These are phyloP conservation scores for Acleris sparsana DNA, from an alignment of 2,888 invertebrate genomes.

Conservation along the genomic window DNA sequence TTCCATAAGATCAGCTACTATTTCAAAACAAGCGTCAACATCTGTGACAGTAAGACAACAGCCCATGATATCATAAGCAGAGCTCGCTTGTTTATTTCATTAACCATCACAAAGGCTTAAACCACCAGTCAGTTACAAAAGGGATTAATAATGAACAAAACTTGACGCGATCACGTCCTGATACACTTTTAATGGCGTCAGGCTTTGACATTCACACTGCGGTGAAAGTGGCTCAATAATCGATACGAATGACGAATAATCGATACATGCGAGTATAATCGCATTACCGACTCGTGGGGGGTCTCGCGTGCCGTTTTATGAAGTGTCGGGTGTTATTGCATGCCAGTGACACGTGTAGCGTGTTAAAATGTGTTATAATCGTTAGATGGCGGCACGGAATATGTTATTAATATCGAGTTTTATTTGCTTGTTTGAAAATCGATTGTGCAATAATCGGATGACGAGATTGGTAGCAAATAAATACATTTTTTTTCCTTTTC, in stretches of 20 bases:
- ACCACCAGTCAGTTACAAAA: slow-evolving; percentile 57
- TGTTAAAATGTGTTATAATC: too few relatives aligned
- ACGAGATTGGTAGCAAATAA: too few relatives aligned
- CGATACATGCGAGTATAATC: slow-evolving; percentile 69
- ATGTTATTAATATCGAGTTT: too few relatives aligned
- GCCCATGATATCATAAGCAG: neutral
- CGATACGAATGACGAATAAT: slow-evolving; percentile 60
- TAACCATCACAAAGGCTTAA: slow-evolving; percentile 40
- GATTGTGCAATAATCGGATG: too few relatives aligned
- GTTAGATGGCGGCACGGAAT: too few relatives aligned
- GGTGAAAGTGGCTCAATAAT: slow-evolving; percentile 76
- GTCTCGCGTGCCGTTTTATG: slow-evolving; percentile 54
- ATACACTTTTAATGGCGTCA: slow-evolving; percentile 68
- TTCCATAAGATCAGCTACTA: too few relatives aligned
- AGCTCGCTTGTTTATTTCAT: slow-evolving; percentile 27
- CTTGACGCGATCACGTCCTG: slow-evolving; percentile 57
- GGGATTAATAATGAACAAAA: slow-evolving; percentile 37
- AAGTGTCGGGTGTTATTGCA: slow-evolving; percentile 22
- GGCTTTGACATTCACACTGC: slow-evolving; percentile 72
- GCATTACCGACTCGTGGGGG: slow-evolving; percentile 71
- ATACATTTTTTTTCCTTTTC: too few relatives aligned
- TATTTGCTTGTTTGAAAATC: too few relatives aligned
- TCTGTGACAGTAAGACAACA: too few relatives aligned
- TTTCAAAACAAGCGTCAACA: too few relatives aligned
- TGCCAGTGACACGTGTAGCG: too few relatives aligned